Evolutionary conservation across 1,140 invertebrate genomes (phyloP).

Genomic region (Radopholus similis): DNA sequence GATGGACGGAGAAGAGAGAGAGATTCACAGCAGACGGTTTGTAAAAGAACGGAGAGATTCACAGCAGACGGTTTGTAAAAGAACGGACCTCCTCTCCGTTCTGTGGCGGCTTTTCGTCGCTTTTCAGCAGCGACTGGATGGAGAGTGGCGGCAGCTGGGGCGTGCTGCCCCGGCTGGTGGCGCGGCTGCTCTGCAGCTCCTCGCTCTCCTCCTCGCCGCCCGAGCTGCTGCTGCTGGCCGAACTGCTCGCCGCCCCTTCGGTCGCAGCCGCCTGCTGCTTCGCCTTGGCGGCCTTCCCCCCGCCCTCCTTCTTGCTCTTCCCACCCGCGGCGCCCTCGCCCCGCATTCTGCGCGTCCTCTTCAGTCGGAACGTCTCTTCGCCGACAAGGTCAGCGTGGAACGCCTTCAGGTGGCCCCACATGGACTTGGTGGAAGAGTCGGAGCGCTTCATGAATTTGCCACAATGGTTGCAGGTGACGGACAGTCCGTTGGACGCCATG

Average conservation of each 20-base stretch:
- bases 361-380: conserved; percentile 32
- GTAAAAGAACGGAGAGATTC: not conserved
- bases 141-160: too few species aligned
- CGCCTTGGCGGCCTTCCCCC: not conserved
- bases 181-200: not conserved
- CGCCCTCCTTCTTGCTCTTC: not conserved
- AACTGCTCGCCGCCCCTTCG: not conserved
- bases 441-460: conserved; percentile 36
- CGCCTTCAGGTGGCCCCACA: conserved; percentile 37
- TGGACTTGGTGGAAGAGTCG: conserved; percentile 33
- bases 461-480: conserved; percentile 27
- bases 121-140: conserved; percentile 11
- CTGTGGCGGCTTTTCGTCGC: not conserved
- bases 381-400: conserved; percentile 31
- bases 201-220: not conserved
- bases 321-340: not conserved
- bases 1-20: not conserved
- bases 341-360: conserved; percentile 21
- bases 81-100: too few species aligned
- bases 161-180: too few species aligned
- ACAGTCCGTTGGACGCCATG: conserved; percentile 21
- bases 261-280: not conserved
- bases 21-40: not conserved
- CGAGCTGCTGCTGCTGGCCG: not conserved
- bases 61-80: not conserved